These are phyloP conservation scores for Protobothrops mucrosquamatus DNA, from an alignment of 2,113 vertebrate genomes.

Conservation along the genomic window DNA sequence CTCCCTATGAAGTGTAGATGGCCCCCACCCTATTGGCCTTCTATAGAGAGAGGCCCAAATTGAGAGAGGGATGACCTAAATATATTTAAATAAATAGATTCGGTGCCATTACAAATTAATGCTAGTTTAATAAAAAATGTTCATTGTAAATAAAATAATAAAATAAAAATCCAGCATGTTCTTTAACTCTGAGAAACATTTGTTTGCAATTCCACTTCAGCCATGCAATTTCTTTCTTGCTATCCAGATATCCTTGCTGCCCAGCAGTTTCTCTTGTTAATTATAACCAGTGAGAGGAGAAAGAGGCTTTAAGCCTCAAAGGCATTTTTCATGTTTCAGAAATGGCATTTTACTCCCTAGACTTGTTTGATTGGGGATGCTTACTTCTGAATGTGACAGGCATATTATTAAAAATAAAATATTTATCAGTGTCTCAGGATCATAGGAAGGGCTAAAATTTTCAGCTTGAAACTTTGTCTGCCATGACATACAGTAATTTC, in stretches of 20 bases:
- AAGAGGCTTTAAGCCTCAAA: conserved; percentile 47
- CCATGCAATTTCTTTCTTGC: conserved; percentile 30
- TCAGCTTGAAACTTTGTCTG: conserved; percentile 56
- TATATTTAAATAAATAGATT: neutral
- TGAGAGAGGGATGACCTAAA: neutral
- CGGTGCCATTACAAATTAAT: conserved; percentile 7
- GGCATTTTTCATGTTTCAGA: conserved; percentile 50
- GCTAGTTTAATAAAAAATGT: neutral
- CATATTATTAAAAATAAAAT: conserved; percentile 70
- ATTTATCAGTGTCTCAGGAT: conserved; percentile 63
- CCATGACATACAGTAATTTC: conserved; percentile 51
- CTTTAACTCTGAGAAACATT: conserved; percentile 32
- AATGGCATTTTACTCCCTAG: conserved; percentile 41
- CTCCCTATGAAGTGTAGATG: neutral
- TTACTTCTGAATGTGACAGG: conserved; percentile 62
- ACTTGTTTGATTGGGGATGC: conserved; percentile 57
- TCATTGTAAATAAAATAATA: neutral
- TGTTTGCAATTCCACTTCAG: conserved; percentile 51
- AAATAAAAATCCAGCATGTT: conserved; percentile 25
- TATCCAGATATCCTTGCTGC: conserved; percentile 13
- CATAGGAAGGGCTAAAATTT: neutral
- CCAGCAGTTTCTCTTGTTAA: conserved; percentile 56
- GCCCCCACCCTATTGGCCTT: too few species aligned
- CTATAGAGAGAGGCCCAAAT: neutral
- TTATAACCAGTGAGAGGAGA: conserved; percentile 48